These are phyloP conservation scores for Mus caroli DNA, from an alignment of 2,797 vertebrate species.

Conservation along the genomic window DNA sequence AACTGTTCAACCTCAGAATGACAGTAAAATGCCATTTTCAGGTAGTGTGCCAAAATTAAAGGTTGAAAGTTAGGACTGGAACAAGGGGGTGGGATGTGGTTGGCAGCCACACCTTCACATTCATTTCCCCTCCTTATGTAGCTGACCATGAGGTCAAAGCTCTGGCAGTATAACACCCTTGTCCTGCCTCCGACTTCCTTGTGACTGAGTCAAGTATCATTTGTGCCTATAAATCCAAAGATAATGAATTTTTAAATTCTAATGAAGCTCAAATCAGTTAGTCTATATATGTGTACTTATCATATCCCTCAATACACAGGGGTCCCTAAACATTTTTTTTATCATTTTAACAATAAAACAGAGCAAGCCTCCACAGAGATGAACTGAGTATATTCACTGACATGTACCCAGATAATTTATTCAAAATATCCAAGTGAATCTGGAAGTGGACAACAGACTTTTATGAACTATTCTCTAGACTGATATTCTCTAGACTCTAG, in stretches of 20 bases:
- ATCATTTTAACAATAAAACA: background rate
- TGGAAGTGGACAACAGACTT: background rate
- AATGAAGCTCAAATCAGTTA: background rate
- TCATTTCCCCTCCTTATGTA: background rate
- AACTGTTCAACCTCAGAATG: background rate
- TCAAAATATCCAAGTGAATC: background rate
- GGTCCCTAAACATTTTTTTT: background rate
- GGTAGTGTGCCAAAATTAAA: background rate
- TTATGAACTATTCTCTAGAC: background rate
- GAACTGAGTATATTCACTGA: background rate
- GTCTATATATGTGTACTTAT: background rate
- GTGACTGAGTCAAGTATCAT: constrained; percentile 3
- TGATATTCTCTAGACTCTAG: background rate
- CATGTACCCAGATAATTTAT: background rate
- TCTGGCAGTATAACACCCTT: background rate
- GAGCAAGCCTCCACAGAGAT: background rate
- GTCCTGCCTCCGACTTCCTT: background rate
- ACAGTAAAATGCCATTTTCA: background rate
- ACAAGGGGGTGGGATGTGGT: background rate
- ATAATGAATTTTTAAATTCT: background rate
- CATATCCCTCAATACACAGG: background rate
- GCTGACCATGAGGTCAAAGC: background rate
- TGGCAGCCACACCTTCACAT: background rate
- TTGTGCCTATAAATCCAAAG: constrained; percentile 5
- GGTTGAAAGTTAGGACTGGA: background rate